Evolutionary conservation across 1,140 invertebrate species (phyloP).

Genomic region (Nomia melanderi): DNA sequence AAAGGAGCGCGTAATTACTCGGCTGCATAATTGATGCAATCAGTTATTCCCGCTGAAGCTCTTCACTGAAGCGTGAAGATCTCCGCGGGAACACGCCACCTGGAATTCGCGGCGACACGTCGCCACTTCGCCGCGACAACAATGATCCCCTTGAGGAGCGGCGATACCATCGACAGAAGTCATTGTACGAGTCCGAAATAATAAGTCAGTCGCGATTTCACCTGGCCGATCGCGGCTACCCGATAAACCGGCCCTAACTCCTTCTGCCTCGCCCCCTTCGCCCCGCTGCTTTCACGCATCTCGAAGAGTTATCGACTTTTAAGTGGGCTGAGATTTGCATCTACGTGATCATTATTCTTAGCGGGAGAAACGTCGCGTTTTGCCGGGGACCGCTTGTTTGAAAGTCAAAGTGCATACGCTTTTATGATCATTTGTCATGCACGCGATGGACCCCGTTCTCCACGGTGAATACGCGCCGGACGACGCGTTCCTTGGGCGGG

Average conservation of each 20-base stretch:
- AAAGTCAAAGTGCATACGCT: constrained; percentile 44
- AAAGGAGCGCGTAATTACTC: no score
- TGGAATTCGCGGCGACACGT: constrained; percentile 30
- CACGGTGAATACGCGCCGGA: not conserved
- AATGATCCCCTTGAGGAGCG: no score
- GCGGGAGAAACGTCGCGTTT: constrained; percentile 31
- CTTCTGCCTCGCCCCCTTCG: not conserved
- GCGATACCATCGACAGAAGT: constrained; percentile 24
- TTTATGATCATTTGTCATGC: constrained; percentile 33
- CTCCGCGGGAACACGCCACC: constrained; percentile 22
- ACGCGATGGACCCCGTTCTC: constrained; percentile 17
- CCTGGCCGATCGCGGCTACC: constrained; percentile 3
- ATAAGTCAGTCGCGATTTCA: constrained; percentile 32
- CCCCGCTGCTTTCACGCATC: constrained; percentile 29
- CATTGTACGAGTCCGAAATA: constrained; percentile 28
- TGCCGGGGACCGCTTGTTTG: constrained; percentile 11
- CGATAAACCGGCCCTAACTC: constrained; percentile 15
- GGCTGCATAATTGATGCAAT: no score
- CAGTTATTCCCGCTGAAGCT: constrained; percentile 35
- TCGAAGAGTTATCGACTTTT: constrained; percentile 38
- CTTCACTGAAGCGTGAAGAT: constrained; percentile 41
- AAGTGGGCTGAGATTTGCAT: constrained; percentile 59
- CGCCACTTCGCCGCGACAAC: not conserved
- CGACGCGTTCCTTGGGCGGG: not conserved
- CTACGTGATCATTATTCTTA: constrained; percentile 53